phyloP scores from a whole-genome alignment of 23 tunicate genomes.

The Styela plicata region DNA sequence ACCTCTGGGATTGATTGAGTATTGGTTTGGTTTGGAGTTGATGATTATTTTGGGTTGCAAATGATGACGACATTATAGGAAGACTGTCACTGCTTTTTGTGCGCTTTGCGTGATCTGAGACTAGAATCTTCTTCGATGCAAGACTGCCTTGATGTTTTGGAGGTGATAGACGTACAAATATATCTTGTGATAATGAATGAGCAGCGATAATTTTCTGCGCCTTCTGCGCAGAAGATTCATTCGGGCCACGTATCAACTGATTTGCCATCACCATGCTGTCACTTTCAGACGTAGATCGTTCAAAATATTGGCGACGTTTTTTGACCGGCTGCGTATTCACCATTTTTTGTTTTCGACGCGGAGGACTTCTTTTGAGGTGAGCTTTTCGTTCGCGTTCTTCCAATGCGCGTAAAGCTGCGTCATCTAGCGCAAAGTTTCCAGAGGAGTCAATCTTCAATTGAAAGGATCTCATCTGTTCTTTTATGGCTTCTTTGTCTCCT shows the following conservation, averaged over 20 bases:
- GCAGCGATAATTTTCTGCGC: background rate
- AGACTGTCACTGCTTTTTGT: background rate
- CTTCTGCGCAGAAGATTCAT: background rate
- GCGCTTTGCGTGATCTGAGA: background rate
- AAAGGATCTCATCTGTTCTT: background rate
- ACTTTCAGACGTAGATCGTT: background rate
- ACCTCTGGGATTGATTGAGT: too few relatives aligned
- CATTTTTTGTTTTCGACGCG: background rate
- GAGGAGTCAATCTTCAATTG: background rate
- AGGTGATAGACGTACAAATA: background rate
- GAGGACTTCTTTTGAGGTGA: background rate
- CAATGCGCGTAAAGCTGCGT: background rate
- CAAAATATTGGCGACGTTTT: background rate
- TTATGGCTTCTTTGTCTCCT: background rate
- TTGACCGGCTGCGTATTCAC: background rate
- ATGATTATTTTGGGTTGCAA: too few relatives aligned
- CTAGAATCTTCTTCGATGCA: background rate
- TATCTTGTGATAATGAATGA: background rate
- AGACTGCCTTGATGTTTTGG: background rate
- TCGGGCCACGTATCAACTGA: background rate
- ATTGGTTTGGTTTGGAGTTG: too few relatives aligned
- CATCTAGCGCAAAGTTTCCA: background rate
- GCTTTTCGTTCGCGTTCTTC: background rate
- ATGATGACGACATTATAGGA: background rate
- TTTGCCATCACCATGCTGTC: background rate